These are phyloP conservation scores for Montipora efflorescens DNA, from an alignment of 64 coral and sea anemone species.

Conservation along the genomic window DNA sequence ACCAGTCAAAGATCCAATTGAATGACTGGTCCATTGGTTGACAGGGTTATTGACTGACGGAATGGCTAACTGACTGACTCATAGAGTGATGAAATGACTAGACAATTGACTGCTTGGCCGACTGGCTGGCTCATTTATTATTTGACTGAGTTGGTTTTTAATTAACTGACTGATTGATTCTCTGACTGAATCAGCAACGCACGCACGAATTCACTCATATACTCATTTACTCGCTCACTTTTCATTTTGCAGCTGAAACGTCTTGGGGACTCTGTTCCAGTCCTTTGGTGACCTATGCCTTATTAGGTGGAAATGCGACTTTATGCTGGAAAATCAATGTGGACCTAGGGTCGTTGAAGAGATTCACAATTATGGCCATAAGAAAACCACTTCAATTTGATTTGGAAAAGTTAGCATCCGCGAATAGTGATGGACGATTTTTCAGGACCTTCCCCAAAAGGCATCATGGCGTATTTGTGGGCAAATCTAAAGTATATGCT, in stretches of 20 bases:
- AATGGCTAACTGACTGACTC: too few species aligned
- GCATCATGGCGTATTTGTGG: neutral
- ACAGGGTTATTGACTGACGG: too few species aligned
- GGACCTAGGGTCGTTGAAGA: neutral
- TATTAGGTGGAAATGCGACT: neutral
- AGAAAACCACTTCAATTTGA: neutral
- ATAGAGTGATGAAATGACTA: too few species aligned
- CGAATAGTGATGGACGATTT: neutral
- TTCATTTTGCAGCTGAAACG: neutral
- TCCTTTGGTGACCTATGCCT: neutral
- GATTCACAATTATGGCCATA: conserved; percentile 10
- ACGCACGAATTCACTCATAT: neutral
- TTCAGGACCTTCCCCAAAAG: neutral
- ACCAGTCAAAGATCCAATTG: too few species aligned
- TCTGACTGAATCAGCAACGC: neutral
- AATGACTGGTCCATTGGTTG: too few species aligned
- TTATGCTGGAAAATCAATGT: conserved; percentile 4
- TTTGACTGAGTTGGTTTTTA: too few species aligned
- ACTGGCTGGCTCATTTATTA: too few species aligned
- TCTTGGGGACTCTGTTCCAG: neutral
- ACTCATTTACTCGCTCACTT: neutral
- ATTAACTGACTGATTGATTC: too few species aligned
- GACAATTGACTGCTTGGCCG: too few species aligned
- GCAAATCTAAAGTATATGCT: neutral
- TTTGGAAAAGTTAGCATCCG: conserved; percentile 3